A percentile compares a stretch with the other conserved stretches of the same genome.
Conservation (phyloP, 1,140 invertebrate species). For the Ganaspis sp. region DNA sequence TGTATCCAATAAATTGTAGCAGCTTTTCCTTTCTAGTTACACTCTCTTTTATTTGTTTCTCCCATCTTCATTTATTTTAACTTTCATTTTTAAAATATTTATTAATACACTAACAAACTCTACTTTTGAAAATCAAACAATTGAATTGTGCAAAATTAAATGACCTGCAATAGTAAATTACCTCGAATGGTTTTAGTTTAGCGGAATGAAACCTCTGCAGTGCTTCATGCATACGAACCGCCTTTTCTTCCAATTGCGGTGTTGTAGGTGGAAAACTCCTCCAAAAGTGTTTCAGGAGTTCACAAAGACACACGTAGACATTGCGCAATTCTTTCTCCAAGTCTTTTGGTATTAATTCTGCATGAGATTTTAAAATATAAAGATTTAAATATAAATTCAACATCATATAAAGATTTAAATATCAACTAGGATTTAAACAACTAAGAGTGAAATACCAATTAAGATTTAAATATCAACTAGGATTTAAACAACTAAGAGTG, state of each 20-base stretch:
- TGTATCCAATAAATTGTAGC: too few species aligned
- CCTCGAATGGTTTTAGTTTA: constrained; percentile 90
- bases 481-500: too few species aligned
- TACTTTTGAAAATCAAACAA: not conserved
- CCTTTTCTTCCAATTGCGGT: constrained; percentile 86
- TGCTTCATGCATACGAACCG: constrained; percentile 90
- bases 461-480: too few species aligned
- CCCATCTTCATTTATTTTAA: too few species aligned
- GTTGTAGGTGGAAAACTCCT: constrained; percentile 93
- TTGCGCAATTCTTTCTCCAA: constrained; percentile 89
- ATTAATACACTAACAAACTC: constrained; percentile 33
- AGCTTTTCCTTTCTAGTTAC: too few species aligned
- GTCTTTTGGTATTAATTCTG: constrained; percentile 88
- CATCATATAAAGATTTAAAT: constrained; percentile 6
- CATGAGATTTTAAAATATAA: constrained; percentile 25
- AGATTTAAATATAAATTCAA: constrained; percentile 43
- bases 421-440: too few species aligned
- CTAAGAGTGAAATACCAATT: too few species aligned
- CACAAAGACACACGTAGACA: constrained; percentile 89
- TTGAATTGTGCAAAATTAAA: not conserved
- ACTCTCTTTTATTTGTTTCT: too few species aligned
- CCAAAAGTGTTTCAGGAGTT: constrained; percentile 96
- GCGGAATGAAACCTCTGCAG: constrained; percentile 91
- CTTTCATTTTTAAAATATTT: too few species aligned
- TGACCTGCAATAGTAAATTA: constrained; percentile 59